These are phyloP conservation scores for Ophion costatus DNA, from an alignment of 2,888 invertebrate species.

Conservation along the genomic window DNA sequence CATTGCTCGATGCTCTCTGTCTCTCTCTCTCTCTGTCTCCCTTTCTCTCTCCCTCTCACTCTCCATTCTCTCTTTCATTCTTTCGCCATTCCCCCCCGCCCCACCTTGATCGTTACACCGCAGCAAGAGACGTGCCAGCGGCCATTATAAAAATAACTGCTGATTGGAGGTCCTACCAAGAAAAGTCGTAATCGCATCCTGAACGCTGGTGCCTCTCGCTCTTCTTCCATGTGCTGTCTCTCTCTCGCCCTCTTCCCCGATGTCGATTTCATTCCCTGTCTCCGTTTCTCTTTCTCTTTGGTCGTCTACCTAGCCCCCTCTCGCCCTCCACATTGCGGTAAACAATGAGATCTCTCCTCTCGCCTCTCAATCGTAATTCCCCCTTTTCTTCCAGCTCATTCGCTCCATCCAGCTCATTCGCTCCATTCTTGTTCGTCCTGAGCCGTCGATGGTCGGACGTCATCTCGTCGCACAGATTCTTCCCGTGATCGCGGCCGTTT, in stretches of 20 bases:
- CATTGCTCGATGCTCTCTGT: conserved; percentile 57
- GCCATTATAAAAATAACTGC: conserved; percentile 83
- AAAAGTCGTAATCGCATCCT: conserved; percentile 84
- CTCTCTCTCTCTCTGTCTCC: conserved; percentile 9
- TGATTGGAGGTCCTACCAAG: conserved; percentile 83
- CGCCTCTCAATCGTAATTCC: conserved; percentile 50
- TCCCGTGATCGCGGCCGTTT: conserved; percentile 42
- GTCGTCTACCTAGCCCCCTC: conserved; percentile 55
- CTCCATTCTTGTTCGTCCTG: conserved; percentile 10
- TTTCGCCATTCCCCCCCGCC: conserved; percentile 15
- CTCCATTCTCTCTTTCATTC: conserved; percentile 11
- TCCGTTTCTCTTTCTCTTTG: conserved; percentile 32
- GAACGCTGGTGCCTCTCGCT: conserved; percentile 73
- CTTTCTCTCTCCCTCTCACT: conserved; percentile 2
- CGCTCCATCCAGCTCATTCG: conserved; percentile 3
- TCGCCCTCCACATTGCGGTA: conserved; percentile 57
- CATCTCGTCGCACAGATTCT: conserved; percentile 28
- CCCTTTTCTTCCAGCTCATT: conserved; percentile 17
- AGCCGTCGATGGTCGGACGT: conserved; percentile 19
- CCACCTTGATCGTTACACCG: conserved; percentile 60
- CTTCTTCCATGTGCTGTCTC: conserved; percentile 48
- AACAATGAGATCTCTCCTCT: conserved; percentile 69
- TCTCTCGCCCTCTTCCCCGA: conserved; percentile 55
- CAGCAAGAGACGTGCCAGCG: conserved; percentile 74
- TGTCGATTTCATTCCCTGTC: conserved; percentile 51